Evolutionary conservation across 1,140 invertebrate genomes (phyloP), one percentile per base, ranked within the genome.

Genomic region (Pogonomyrmex californicus): DNA sequence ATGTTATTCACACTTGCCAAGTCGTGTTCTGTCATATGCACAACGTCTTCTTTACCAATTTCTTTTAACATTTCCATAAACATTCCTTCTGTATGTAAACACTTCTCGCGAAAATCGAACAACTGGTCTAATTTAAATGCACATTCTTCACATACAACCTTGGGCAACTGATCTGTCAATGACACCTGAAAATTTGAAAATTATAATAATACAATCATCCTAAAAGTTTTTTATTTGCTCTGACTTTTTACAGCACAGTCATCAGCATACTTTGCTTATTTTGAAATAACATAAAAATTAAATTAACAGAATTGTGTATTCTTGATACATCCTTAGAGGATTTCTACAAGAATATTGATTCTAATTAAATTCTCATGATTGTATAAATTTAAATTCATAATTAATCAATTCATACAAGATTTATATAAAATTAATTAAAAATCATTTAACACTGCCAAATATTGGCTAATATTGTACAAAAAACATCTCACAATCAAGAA

Each of bases 131-230:
- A 85, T 92, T 96, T 96, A 73, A 95, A 96, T 33, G 96, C 94
- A 91, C 96, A 97, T 56, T 96, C 95, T 77, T 96, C 95, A 87
- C 96, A 97, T 2, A 97, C 94, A 86, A 96, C 95, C 95, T 97
- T 97, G 38, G 96, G 96, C 33, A 97, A 91, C 76, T 96, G 95
- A 91, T 96, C 96, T 17, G 93, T 93, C 90, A 96, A 93, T n/a
- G 95, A 95, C 14, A 96, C 95, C 96, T 96, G 86, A 91, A 92
- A 93, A 89, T 66, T 62, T 68, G 49, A 38, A 83, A 56, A 60
- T 1, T 36, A 23, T 36, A 33, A 73, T 81, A 82, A 23, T 60
- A 56, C 78, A 23, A 77, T 56, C 33, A 76, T 47, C 47, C n/a
- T 6, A 65, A 38, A 87, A 79, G 30, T 0, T 38, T 0, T 38